phyloP scores from a whole-genome alignment of 2,888 invertebrate species.

The Endomychus coccineus region DNA sequence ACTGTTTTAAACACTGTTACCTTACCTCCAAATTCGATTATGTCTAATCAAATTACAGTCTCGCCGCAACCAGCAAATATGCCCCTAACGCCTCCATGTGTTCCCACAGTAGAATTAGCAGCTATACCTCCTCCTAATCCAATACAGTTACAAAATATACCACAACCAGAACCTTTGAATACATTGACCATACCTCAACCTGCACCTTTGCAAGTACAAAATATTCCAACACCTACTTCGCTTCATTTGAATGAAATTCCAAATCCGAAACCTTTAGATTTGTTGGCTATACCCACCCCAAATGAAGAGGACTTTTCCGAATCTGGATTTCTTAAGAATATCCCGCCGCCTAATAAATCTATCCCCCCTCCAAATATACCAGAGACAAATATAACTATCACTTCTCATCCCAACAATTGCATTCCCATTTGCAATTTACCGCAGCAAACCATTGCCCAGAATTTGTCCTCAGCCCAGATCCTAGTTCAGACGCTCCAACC shows the following conservation, averaged over 20 bases:
- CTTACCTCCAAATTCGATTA: constrained; percentile 30
- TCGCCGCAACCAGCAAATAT: constrained; percentile 2
- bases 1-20: constrained; percentile 34
- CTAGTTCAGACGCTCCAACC: constrained; percentile 6
- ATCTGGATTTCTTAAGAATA: constrained; percentile 41
- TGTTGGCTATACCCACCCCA: constrained; percentile 50
- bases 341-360: constrained; percentile 44
- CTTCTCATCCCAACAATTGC: constrained; percentile 26
- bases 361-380: constrained; percentile 40
- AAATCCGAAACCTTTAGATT: constrained; percentile 55
- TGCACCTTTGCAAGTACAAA: constrained; percentile 48
- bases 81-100: constrained; percentile 13
- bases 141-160: constrained; percentile 43
- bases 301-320: constrained; percentile 33
- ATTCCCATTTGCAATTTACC: constrained; percentile 16
- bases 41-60: constrained; percentile 7
- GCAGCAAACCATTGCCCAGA: constrained; percentile 19
- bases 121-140: constrained; percentile 44
- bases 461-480: constrained; percentile 1
- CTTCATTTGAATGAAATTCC: constrained; percentile 54
- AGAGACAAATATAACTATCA: constrained; percentile 30
- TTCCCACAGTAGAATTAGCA: constrained; percentile 39
- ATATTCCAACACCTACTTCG: constrained; percentile 55
- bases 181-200: constrained; percentile 44
- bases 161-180: constrained; percentile 51